These are phyloP conservation scores for Leptobrachium leishanense DNA, from an alignment of 2,113 vertebrate species.

Conservation along the genomic window DNA sequence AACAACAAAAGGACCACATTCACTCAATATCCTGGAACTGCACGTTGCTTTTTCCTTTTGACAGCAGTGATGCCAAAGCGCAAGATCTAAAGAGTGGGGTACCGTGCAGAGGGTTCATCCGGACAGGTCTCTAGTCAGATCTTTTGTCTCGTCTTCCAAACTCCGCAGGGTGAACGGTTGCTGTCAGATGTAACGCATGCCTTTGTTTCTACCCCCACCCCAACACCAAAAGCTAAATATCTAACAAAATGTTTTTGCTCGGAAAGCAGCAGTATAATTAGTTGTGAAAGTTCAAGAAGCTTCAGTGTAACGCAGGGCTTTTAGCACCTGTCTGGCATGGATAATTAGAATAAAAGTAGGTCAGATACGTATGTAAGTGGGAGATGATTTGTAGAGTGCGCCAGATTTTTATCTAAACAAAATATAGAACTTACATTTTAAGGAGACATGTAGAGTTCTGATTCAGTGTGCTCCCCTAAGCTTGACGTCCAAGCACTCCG, in stretches of 20 bases:
- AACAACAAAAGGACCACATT: no score
- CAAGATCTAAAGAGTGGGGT: not conserved
- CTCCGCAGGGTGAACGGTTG: slow-evolving; percentile 2
- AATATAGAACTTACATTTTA: no score
- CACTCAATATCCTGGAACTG: no score
- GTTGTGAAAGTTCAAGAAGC: slow-evolving; percentile 8
- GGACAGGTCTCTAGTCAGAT: slow-evolving; percentile 3
- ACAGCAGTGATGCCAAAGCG: slow-evolving; percentile 17
- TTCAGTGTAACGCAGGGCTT: not conserved
- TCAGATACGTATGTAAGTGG: not conserved
- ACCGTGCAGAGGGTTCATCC: not conserved
- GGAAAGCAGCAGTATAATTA: not conserved
- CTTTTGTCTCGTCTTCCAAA: not conserved
- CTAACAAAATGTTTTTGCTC: not conserved
- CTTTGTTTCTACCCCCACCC: not conserved
- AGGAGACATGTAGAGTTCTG: no score
- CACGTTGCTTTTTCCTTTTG: not conserved
- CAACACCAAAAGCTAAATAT: slow-evolving; percentile 7
- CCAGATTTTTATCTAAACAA: no score
- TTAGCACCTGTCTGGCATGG: not conserved
- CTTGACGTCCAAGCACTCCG: no score
- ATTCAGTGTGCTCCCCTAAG: no score
- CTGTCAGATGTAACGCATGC: slow-evolving; percentile 24
- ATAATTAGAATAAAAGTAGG: not conserved
- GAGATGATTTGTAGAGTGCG: no score